These are phyloP conservation scores for Cephalophus harveyi DNA, from an alignment of 2,113 vertebrate genomes.

Conservation along the genomic window DNA sequence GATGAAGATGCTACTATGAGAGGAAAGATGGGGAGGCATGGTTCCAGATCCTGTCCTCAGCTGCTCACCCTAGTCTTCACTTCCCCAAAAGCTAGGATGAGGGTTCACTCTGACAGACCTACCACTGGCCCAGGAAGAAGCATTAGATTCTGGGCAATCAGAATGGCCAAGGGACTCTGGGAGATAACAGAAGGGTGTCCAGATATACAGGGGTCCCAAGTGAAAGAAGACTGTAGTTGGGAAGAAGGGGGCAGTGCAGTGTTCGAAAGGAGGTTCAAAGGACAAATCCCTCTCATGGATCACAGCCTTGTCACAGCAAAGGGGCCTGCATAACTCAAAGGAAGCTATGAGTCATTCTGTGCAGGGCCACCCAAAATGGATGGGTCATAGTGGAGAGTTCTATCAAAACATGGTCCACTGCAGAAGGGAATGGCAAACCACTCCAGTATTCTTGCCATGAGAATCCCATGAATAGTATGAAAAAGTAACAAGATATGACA, in stretches of 20 bases:
- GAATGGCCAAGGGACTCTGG: background rate
- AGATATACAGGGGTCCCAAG: background rate
- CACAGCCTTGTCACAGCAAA: background rate
- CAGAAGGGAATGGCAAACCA: background rate
- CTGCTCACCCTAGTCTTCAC: background rate
- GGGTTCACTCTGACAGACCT: background rate
- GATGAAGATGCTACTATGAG: background rate
- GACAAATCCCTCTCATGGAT: background rate
- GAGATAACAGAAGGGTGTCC: background rate
- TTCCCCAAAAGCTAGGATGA: background rate
- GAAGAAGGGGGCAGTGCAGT: background rate
- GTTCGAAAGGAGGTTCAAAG: background rate
- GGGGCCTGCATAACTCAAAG: background rate
- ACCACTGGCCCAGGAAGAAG: background rate
- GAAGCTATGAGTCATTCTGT: background rate
- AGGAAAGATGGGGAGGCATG: background rate
- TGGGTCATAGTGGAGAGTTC: background rate
- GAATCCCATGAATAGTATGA: background rate
- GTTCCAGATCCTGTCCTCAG: background rate
- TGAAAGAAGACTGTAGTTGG: background rate
- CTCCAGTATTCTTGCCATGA: background rate
- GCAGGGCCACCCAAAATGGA: background rate
- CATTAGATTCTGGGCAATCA: background rate
- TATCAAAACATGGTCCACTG: background rate
- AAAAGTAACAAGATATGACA: background rate